Evolutionary conservation across 1,140 invertebrate species (phyloP).

Genomic region (Babylonia areolata): DNA sequence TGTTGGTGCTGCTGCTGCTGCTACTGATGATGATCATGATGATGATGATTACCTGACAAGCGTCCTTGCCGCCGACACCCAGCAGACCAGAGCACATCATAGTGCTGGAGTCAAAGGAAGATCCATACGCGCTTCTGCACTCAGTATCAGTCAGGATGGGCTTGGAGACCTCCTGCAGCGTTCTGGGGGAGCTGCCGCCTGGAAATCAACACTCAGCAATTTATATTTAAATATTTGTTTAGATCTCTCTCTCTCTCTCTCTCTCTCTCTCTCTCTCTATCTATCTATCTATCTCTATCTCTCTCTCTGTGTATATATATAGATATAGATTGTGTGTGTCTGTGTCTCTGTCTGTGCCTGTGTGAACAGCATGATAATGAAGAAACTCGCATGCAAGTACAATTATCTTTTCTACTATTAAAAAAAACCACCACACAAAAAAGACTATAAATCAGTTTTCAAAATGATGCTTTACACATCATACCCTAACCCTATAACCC

Average conservation of each 20-base stretch:
- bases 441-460: no score
- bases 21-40: conserved; percentile 9
- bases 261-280: no score
- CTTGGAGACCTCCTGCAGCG: conserved; percentile 30
- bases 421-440: no score
- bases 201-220: no score
- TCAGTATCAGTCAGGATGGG: conserved; percentile 16
- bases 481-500: no score
- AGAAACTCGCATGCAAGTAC: no score
- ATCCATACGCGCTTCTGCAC: conserved; percentile 23
- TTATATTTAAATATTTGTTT: not conserved
- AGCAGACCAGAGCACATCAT: conserved; percentile 72
- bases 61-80: conserved; percentile 70
- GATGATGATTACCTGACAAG: conserved; percentile 67
- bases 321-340: not conserved
- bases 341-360: not conserved
- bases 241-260: no score
- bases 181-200: conserved; percentile 6
- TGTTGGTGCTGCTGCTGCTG: not conserved
- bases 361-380: no score
- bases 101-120: conserved; percentile 41
- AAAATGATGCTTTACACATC: no score
- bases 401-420: no score
- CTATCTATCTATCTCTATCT: no score
- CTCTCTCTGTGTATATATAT: no score